Percentiles rank a stretch among this genome's conserved stretches.
Conservation (phyloP, 2,113 vertebrate species). For the Merops nubicus region DNA sequence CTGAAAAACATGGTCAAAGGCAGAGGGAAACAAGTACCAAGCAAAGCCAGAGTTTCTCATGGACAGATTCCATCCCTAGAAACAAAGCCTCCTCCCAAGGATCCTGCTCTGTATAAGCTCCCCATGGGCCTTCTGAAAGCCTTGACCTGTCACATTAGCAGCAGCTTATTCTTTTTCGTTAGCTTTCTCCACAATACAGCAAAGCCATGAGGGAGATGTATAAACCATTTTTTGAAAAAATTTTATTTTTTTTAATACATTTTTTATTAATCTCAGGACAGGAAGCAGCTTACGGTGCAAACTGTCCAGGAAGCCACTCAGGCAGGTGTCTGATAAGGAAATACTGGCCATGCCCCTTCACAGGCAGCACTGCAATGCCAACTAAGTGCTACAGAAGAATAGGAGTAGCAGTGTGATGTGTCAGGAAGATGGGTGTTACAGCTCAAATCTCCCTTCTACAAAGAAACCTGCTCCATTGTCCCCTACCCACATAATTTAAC, state of each 20-base stretch:
- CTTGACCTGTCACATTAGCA: slow-evolving; percentile 66
- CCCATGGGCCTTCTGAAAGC: slow-evolving; percentile 52
- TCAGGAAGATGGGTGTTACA: not conserved
- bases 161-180: slow-evolving; percentile 54
- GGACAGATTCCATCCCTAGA: slow-evolving; percentile 58
- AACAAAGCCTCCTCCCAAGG: slow-evolving; percentile 61
- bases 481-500: not conserved
- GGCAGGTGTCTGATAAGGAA: slow-evolving; percentile 8
- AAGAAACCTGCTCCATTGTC: not conserved
- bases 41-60: slow-evolving; percentile 68
- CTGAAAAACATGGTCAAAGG: slow-evolving; percentile 70
- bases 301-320: not conserved
- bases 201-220: slow-evolving; percentile 1
- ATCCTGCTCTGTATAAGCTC: slow-evolving; percentile 59
- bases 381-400: not conserved
- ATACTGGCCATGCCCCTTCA: not conserved
- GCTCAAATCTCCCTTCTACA: not conserved
- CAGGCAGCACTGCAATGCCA: not conserved
- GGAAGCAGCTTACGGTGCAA: not conserved
- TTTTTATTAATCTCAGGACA: not conserved
- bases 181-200: slow-evolving; percentile 23
- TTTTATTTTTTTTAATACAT: not conserved
- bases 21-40: slow-evolving; percentile 56
- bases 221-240: no score
- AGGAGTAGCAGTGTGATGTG: not conserved